Evolutionary conservation across 2,113 vertebrate species (phyloP), one percentile per base, ranked within the genome.

Genomic region (Hypanus sabinus): DNA sequence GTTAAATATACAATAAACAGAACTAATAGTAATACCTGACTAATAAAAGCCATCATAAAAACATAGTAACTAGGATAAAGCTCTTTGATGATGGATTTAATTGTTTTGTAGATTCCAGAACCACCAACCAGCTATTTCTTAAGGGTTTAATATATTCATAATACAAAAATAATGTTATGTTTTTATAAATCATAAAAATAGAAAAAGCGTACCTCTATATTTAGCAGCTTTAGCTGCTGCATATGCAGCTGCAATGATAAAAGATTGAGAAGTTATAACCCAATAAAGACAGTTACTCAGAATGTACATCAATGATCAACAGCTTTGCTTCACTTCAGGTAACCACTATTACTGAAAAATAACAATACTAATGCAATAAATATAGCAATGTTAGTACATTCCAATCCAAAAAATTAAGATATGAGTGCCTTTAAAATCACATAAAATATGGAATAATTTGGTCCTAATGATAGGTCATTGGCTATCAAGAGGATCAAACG

Each of bases 181-280:
- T 90, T 33, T 90, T 33, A 33, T 16, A 20, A 90, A 90, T n/a
- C 5, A 36, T 14, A 55, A 68, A 90, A 92, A 18, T 70, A 92
- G 33, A 27, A 71, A 24, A 0, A 46, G 38, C 46, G 46, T 93
- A 93, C 90, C 96, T 98, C 97, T 97, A 5, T 96, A 97, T 96
- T 97, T 97, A 94, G 97, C 97, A 95, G 96, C 97, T 96, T 98
- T 98, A 94, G 97, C 91, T 55, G 68, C 12, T 30, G 70, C 91
- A 55, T 93, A 93, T 75, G 68, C 91, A 73, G 68, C 91, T 93
- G 38, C 11, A 73, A 93, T 93, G 33, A 93, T 36, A 93, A 8
- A 75, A 65, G 12, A 93, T 73, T 27, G 20, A 93, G 5, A 90
- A 90, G 30, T 90, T 93, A 73, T 93, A n/a, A 93, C 8, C 71